Conservation (phyloP, 2,888 invertebrate genomes). For the Drosophila yooni region DNA sequence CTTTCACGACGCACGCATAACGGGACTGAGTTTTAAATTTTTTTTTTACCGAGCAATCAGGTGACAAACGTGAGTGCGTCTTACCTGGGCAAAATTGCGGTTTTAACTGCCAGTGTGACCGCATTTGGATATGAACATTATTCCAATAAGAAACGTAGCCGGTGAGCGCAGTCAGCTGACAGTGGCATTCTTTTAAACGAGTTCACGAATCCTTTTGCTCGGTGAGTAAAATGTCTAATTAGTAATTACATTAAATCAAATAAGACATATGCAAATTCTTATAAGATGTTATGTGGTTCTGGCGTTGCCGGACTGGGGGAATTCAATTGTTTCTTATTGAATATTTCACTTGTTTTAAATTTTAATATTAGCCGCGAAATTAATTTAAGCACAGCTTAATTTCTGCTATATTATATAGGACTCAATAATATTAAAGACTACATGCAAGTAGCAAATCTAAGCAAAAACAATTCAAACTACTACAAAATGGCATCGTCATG, state of each 20-base stretch:
- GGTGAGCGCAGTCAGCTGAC: conserved; percentile 36
- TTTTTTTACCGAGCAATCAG: conserved; percentile 46
- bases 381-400: not conserved
- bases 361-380: not conserved
- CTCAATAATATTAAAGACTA: not conserved
- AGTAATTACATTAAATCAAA: not conserved
- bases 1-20: conserved; percentile 64
- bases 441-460: not conserved
- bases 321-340: not conserved
- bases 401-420: not conserved
- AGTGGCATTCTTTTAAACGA: not conserved
- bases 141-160: conserved; percentile 33
- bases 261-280: not conserved
- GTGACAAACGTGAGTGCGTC: conserved; percentile 55
- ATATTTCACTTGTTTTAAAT: not conserved
- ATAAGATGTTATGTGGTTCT: not conserved
- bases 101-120: conserved; percentile 48
- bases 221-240: not conserved
- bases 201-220: not conserved
- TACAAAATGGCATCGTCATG: too few species aligned
- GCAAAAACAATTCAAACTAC: not conserved
- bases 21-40: conserved; percentile 29
- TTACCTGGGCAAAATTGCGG: conserved; percentile 61
- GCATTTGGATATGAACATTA: conserved; percentile 6
- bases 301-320: not conserved